Conservation (phyloP, 2,113 vertebrate species). For the Anarhynchus alexandrinus region DNA sequence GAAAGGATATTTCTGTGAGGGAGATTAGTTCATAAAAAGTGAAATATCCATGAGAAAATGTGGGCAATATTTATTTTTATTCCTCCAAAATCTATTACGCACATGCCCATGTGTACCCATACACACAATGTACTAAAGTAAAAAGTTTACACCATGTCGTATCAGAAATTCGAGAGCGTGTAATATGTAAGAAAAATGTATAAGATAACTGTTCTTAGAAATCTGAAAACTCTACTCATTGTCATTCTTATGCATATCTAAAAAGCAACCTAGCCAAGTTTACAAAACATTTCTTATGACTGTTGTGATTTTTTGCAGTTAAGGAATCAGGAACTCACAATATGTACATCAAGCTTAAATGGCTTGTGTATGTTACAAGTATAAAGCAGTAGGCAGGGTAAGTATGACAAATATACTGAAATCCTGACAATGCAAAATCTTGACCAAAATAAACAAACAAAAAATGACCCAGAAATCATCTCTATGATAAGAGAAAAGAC, state of each 20-base stretch:
- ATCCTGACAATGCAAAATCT: slow-evolving; percentile 46
- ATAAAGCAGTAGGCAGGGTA: slow-evolving; percentile 49
- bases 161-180: slow-evolving; percentile 6
- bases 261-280: slow-evolving; percentile 48
- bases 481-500: slow-evolving; percentile 54
- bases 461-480: slow-evolving; percentile 33
- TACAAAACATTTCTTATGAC: slow-evolving; percentile 59
- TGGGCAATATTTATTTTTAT: slow-evolving; percentile 14
- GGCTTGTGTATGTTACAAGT: slow-evolving; percentile 61
- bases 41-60: neutral
- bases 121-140: slow-evolving; percentile 2
- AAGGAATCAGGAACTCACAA: slow-evolving; percentile 47
- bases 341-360: slow-evolving; percentile 57
- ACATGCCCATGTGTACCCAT: neutral
- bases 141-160: slow-evolving; percentile 32
- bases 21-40: neutral
- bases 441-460: slow-evolving; percentile 42
- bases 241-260: slow-evolving; percentile 39
- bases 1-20: neutral
- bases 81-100: neutral
- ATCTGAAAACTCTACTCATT: slow-evolving; percentile 10
- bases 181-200: slow-evolving; percentile 53
- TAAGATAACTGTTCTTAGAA: slow-evolving; percentile 28
- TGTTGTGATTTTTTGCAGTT: slow-evolving; percentile 48
- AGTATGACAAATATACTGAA: slow-evolving; percentile 48